phyloP scores from a whole-genome alignment of 1,140 invertebrate species.

The Drosophila teissieri region DNA sequence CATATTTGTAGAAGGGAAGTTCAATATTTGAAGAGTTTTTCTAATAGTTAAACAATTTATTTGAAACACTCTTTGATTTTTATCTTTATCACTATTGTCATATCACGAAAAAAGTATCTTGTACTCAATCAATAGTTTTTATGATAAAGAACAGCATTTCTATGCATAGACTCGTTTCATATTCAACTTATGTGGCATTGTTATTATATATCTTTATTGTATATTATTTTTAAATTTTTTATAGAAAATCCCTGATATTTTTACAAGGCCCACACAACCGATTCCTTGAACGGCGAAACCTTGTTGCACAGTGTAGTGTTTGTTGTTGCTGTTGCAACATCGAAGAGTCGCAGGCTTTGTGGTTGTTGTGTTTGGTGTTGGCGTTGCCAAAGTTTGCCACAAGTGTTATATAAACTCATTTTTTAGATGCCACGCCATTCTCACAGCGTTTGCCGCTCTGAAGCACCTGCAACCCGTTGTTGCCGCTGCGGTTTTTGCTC shows the following conservation, averaged over 20 bases:
- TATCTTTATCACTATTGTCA: too few species aligned
- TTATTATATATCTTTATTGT: background rate
- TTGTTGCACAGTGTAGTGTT: constrained; percentile 49
- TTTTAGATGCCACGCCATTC: constrained; percentile 80
- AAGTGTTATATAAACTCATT: constrained; percentile 77
- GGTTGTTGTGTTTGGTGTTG: constrained; percentile 40
- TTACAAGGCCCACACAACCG: background rate
- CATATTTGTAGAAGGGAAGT: background rate
- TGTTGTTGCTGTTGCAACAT: constrained; percentile 59
- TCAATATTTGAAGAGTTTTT: too few species aligned
- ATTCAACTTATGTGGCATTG: too few species aligned
- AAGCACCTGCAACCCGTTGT: constrained; percentile 42
- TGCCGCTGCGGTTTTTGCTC: constrained; percentile 15
- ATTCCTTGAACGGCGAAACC: constrained; percentile 5
- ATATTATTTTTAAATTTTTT: too few species aligned
- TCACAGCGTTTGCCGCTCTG: constrained; percentile 55
- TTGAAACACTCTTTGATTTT: too few species aligned
- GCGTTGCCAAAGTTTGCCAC: constrained; percentile 52
- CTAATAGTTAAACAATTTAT: too few species aligned
- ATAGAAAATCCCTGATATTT: background rate
- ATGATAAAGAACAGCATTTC: background rate
- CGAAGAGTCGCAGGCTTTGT: constrained; percentile 36
- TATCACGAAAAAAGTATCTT: too few species aligned
- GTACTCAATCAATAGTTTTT: background rate
- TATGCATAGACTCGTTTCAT: too few species aligned